phyloP scores from a whole-genome alignment of 2,797 vertebrate genomes.

The Dipus sagitta region DNA sequence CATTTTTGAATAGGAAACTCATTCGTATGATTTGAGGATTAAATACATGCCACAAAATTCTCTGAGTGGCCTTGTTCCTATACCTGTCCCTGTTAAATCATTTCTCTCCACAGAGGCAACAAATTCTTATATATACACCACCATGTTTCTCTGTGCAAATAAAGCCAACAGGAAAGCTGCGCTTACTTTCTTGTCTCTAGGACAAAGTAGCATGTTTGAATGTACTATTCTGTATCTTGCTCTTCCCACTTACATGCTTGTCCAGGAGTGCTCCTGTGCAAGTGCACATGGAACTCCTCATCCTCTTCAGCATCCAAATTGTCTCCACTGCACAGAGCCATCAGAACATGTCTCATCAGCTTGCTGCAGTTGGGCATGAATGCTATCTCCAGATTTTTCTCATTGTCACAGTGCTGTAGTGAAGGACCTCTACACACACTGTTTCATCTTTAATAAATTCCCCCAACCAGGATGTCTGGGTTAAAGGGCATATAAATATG shows the following conservation, averaged over 20 bases:
- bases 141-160: not conserved
- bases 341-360: not conserved
- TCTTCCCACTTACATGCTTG: not conserved
- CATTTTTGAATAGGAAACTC: not conserved
- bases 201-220: not conserved
- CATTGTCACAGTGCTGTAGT: not conserved
- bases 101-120: not conserved
- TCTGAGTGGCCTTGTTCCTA: not conserved
- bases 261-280: not conserved
- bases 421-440: not conserved
- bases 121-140: not conserved
- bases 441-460: not conserved
- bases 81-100: no score
- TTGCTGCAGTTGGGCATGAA: not conserved
- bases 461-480: not conserved
- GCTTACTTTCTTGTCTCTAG: not conserved
- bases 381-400: not conserved
- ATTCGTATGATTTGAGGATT: not conserved
- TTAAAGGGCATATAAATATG: not conserved
- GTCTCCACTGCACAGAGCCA: not conserved
- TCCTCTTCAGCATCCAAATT: not conserved
- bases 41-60: not conserved
- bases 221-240: not conserved
- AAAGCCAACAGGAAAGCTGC: not conserved
- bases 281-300: accelerated